Base-by-base conservation (phyloP, 2,797 vertebrate species). In the Tadarida brasiliensis region DNA sequence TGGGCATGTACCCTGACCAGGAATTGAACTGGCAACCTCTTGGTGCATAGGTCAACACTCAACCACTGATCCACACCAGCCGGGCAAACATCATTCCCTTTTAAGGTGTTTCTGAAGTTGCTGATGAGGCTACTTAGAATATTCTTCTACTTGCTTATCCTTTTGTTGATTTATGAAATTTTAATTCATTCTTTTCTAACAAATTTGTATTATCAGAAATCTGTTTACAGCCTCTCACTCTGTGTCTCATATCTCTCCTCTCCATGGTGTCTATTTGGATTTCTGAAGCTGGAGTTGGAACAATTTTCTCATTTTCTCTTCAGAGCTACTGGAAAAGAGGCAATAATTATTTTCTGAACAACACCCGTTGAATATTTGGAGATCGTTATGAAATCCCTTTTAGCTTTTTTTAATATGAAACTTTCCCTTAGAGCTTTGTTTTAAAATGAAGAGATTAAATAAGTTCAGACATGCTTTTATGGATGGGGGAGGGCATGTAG, bases 141-240 rank as follows among this genome's bases (percentile, higher is more conserved):
- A 73, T 61, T 56, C 30, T 39, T 92, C 22, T 86, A 16, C 65
- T 94, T 76, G 54, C 26, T 94, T 39, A 88, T 80, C 19, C 0
- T 33, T 74, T 80, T 87, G 35, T 76, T 86, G 76, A 80, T 68
- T 92, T 71, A 19, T 87, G n/a, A 90, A 68, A 49, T 90, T 92
- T 77, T 73, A 87, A 81, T 63, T n/a, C 17, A 30, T 73, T 73
- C 11, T 92, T 61, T 94, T 77, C 30, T 87, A 57, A 59, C 68
- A 57, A 89, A 20, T 87, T 77, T 30, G 20, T 65, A 7, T 67
- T 57, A 85, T 57, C 56, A 92, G 24, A 92, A 96, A 33, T 68
- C 54, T 73, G 17, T 85, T 94, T 94, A 17, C 4, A 76, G 54
- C 0, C 12, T 90, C 24, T 56, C 11, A 44, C 11, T 54, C 44